These are phyloP conservation scores for Laodelphax striatellus DNA, from an alignment of 1,140 invertebrate genomes.

Conservation along the genomic window DNA sequence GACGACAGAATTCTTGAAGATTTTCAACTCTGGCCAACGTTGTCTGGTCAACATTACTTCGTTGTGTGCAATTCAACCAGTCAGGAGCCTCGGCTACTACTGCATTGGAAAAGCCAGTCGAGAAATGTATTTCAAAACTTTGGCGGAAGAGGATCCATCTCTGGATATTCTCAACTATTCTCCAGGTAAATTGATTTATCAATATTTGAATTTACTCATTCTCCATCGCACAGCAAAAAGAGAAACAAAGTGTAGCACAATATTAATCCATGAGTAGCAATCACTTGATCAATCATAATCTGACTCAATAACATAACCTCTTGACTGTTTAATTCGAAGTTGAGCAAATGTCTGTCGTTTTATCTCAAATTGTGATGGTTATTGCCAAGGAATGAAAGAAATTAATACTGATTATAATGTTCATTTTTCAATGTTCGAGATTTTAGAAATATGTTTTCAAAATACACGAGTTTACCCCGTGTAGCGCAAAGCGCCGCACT, in stretches of 20 bases:
- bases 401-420: no score
- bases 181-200: slow-evolving; percentile 45
- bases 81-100: slow-evolving; percentile 65
- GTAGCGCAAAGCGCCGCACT: no score
- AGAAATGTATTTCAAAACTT: slow-evolving; percentile 76
- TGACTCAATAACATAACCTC: background rate
- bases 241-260: background rate
- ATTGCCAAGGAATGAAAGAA: no score
- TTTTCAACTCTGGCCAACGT: slow-evolving; percentile 35
- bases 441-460: no score
- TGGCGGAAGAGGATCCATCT: slow-evolving; percentile 68
- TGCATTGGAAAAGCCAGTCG: slow-evolving; percentile 81
- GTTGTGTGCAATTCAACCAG: slow-evolving; percentile 61
- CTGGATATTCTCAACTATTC: slow-evolving; percentile 81
- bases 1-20: slow-evolving; percentile 60
- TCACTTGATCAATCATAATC: background rate
- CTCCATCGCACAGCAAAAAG: background rate
- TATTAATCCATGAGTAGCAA: background rate
- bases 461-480: no score
- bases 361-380: no score
- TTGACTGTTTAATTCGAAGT: no score
- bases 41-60: slow-evolving; percentile 82
- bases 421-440: no score
- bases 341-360: no score
- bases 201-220: background rate